These are phyloP conservation scores for Aleiodes testaceus DNA, from an alignment of 2,888 invertebrate species.

Conservation along the genomic window DNA sequence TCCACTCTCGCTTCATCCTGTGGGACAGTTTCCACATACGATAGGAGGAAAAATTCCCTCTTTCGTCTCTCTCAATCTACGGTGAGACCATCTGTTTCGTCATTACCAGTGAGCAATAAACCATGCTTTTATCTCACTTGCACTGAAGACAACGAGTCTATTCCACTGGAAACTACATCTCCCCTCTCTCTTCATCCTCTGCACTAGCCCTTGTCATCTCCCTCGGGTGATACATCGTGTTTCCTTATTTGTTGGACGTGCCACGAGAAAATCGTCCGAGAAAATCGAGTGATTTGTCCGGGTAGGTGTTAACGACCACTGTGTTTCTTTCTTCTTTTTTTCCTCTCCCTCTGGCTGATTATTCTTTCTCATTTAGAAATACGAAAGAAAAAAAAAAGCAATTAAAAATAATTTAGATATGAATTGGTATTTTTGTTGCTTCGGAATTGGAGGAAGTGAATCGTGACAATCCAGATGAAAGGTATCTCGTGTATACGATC, in stretches of 20 bases:
- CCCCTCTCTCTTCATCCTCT: constrained; percentile 22
- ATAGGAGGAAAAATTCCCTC: constrained; percentile 42
- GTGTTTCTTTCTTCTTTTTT: constrained; percentile 27
- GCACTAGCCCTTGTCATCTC: constrained; percentile 61
- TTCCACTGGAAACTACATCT: constrained; percentile 26
- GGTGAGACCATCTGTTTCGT: constrained; percentile 72
- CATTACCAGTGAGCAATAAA: constrained; percentile 72
- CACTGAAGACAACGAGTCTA: constrained; percentile 15
- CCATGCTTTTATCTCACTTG: constrained; percentile 59
- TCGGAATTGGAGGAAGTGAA: constrained; percentile 17
- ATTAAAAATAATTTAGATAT: not conserved
- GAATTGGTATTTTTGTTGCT: too few relatives aligned
- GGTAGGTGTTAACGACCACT: constrained; percentile 69
- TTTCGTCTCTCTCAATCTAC: constrained; percentile 56
- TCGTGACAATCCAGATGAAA: constrained; percentile 42
- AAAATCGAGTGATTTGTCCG: constrained; percentile 73
- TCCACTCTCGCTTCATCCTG: constrained; percentile 61
- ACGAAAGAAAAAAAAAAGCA: not conserved
- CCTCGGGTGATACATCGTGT: constrained; percentile 73
- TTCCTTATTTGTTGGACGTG: constrained; percentile 72
- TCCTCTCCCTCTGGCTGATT: not conserved
- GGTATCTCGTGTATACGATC: constrained; percentile 29
- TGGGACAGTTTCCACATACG: constrained; percentile 60
- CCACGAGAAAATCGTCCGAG: constrained; percentile 71
- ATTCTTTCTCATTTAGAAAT: not conserved